Conservation (phyloP, 1,140 invertebrate genomes). For the Telenomus remus region DNA sequence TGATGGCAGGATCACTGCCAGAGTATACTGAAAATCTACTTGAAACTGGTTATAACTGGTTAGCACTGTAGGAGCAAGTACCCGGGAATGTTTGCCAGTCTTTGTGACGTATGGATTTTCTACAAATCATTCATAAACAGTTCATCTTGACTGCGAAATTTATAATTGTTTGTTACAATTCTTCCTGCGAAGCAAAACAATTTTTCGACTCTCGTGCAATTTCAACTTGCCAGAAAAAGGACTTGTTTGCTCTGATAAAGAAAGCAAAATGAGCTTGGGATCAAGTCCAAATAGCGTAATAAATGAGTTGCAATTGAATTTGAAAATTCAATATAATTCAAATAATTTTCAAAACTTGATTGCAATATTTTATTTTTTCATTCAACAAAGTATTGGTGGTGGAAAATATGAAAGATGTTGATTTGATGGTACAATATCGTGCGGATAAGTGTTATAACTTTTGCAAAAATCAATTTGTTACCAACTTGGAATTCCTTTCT, state of each 20-base stretch:
- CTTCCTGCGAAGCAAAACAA: not conserved
- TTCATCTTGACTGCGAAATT: slow-evolving; percentile 21
- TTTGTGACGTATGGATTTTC: slow-evolving; percentile 23
- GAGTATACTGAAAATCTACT: slow-evolving; percentile 22
- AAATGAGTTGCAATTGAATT: too few relatives aligned
- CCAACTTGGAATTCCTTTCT: not conserved
- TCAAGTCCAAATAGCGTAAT: too few relatives aligned
- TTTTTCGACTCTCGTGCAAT: not conserved
- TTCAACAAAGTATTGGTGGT: too few relatives aligned
- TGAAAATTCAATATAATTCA: too few relatives aligned
- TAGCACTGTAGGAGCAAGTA: slow-evolving; percentile 22
- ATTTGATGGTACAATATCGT: too few relatives aligned
- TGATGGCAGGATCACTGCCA: slow-evolving; percentile 10
- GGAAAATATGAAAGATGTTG: too few relatives aligned
- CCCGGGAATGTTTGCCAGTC: slow-evolving; percentile 22
- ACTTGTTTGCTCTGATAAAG: too few relatives aligned
- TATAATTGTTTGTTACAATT: slow-evolving; percentile 21
- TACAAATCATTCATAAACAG: slow-evolving; percentile 27
- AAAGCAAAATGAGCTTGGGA: too few relatives aligned
- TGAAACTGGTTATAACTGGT: slow-evolving; percentile 41
- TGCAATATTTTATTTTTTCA: too few relatives aligned
- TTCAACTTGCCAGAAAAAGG: too few relatives aligned
- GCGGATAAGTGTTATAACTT: too few relatives aligned
- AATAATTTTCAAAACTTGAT: too few relatives aligned
- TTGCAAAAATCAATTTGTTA: not conserved